Evolutionary conservation across 2,888 invertebrate species (phyloP), one percentile per base, ranked within the genome.

Genomic region (Dichetophora obliterata): DNA sequence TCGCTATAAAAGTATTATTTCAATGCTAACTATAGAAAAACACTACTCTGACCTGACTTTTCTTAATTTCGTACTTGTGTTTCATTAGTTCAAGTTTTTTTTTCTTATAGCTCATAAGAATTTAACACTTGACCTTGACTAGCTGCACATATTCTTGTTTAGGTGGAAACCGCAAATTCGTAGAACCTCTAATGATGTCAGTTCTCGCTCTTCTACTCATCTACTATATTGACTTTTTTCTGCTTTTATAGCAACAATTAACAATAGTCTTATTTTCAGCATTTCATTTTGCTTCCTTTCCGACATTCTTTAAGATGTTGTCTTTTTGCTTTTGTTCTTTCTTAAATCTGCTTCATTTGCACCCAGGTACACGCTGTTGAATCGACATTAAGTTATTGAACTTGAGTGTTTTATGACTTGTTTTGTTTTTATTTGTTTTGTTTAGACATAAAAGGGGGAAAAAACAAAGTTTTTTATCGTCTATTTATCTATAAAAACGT

Each of bases 271-370:
- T 22, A 59, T 22, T 59, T 11, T 27, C 8, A 59, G 22, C 27
- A 59, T 16, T 59, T 59, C 16, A 16, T 22, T 59, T 59, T 59
- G 59, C 59, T 59, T 59, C 59, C 59, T 59, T 27, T 59, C 27
- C 59, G 22, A 43, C 59, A 59, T 59, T 59, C 59, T 22, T 22
- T 24, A 5, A 59, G 59, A 24, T 27, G 43, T 11, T 16, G 16
- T 27, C 16, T 27, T 59, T 59, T 24, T 59, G 2, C 9, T 22
- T 59, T 59, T 31, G 31, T 59, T 27, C 11, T 59, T 59, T 2
- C 24, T 59, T 59, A 5, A 27, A 5, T 59, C 9, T 59, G 59
- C 59, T 27, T 24, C 22, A 59, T 59, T 59, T 59, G 24, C 27
- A 27, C 24, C 11, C 59, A 59, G 59, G 22, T 59, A 59, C 27